These are phyloP conservation scores for Allophyes oxyacanthae DNA, from an alignment of 2,888 invertebrate genomes.

Conservation along the genomic window DNA sequence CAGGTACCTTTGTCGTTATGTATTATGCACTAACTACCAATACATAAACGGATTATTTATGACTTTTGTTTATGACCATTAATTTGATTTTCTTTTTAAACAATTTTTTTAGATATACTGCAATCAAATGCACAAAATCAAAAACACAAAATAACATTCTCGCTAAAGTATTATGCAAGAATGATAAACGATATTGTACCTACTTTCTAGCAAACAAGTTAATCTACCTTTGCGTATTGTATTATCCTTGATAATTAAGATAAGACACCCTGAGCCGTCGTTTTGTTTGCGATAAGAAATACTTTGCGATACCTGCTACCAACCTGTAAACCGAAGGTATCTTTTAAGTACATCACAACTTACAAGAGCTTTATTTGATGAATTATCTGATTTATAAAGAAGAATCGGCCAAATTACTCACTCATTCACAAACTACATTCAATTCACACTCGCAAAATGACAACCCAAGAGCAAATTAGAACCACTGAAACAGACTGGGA, in stretches of 20 bases:
- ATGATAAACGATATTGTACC: constrained; percentile 21
- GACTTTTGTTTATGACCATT: no score
- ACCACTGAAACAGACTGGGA: constrained; percentile 12
- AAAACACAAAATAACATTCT: neutral
- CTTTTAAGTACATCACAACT: neutral
- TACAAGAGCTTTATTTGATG: neutral
- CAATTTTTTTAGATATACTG: neutral
- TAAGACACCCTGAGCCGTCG: constrained; percentile 46
- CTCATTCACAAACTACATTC: constrained; percentile 4
- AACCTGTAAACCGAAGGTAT: neutral
- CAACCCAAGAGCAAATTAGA: constrained; percentile 6
- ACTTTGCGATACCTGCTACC: constrained; percentile 30
- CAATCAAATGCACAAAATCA: no score
- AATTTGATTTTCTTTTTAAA: no score
- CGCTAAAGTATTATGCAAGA: constrained; percentile 17
- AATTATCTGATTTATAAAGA: constrained; percentile 10
- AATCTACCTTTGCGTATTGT: constrained; percentile 46
- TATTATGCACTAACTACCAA: no score
- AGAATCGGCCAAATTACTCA: neutral
- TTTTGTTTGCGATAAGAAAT: constrained; percentile 49
- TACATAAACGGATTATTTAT: no score
- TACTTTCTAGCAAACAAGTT: constrained; percentile 53
- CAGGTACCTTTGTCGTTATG: no score
- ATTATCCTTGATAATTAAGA: constrained; percentile 58
- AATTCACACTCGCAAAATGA: constrained; percentile 4